Evolutionary conservation across 2,888 invertebrate genomes (phyloP).

Genomic region (Hydriomena furcata): DNA sequence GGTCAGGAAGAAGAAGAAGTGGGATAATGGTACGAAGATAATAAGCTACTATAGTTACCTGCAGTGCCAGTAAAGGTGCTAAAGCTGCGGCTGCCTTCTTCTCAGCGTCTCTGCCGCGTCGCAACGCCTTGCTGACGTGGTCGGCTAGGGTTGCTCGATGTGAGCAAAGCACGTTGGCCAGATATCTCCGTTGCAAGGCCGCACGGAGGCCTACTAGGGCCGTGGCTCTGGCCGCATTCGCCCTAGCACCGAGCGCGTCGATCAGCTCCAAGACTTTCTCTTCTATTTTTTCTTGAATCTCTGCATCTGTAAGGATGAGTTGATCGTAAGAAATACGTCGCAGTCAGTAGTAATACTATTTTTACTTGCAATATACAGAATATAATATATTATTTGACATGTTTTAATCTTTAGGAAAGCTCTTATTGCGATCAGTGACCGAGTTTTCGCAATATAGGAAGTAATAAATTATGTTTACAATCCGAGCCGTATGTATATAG

Average conservation of each 20-base stretch:
- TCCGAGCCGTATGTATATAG: too few species aligned
- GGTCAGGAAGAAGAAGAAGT: too few species aligned
- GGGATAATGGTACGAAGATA: too few species aligned
- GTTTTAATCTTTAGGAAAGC: too few species aligned
- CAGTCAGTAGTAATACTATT: too few species aligned
- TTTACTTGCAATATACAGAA: too few species aligned
- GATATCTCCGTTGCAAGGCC: slow-evolving; percentile 90
- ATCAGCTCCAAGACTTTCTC: slow-evolving; percentile 94
- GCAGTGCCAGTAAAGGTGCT: slow-evolving; percentile 91
- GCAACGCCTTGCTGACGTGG: slow-evolving; percentile 90
- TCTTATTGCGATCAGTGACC: too few species aligned
- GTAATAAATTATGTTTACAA: too few species aligned
- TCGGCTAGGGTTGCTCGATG: slow-evolving; percentile 92
- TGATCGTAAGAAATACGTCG: too few species aligned
- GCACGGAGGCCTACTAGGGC: slow-evolving; percentile 89
- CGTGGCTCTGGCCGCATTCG: slow-evolving; percentile 90
- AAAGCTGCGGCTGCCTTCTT: slow-evolving; percentile 92
- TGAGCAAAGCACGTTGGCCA: slow-evolving; percentile 89
- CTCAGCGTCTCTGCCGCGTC: slow-evolving; percentile 93
- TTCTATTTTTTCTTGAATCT: slow-evolving; percentile 87
- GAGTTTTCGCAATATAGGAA: too few species aligned
- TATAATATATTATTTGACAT: too few species aligned
- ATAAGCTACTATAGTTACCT: too few species aligned
- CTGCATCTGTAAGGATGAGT: slow-evolving; percentile 72
- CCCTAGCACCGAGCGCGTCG: slow-evolving; percentile 95